Evolutionary conservation across 2,797 vertebrate species (phyloP), one percentile per base, ranked within the genome.

Genomic region (Galago senegalensis): DNA sequence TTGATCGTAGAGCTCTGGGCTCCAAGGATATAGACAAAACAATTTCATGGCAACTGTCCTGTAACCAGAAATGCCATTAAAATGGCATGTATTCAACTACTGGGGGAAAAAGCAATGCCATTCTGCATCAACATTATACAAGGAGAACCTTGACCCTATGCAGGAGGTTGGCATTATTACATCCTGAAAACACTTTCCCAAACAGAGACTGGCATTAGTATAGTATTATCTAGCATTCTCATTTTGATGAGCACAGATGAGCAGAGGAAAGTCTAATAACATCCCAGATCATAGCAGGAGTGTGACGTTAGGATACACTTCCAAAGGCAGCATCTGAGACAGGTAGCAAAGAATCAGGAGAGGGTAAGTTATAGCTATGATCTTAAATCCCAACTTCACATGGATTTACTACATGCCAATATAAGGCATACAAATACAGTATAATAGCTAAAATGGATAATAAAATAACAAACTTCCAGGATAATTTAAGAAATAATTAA

Each of bases 1-100:
- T 96, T 96, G 70, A 93, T 91, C 87, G n/a, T 63, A 94, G 37
- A 88, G 9, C 77, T 88, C 58, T 92, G 58, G 61, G 49, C 49
- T 94, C 80, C 72, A 91, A 95, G 56, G 79, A 83, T 91, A 21
- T 77, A 95, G 79, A 90, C n/a, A 86, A 87, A 93, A 58, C 53
- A 88, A 86, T 95, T 94, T 75, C 43, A 40, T 76, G 25, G 61
- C 70, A 96, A 73, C 20, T 73, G 17, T 67, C 34, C 69, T 91
- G 63, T 95, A 95, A 91, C 46, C 4, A 85, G 53, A 97, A 96
- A 95, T 95, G 40, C 79, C 83, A 89, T 53, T 89, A 40, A 97
- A 95, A 97, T 92, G 82, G 14, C 63, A 91, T 67, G 37, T 21
- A 76, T 90, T 53, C 58, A 91, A 79, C 86, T 80, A 84, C 29